Conservation (phyloP, 1,140 invertebrate genomes). For the Pentalonia nigronervosa region DNA sequence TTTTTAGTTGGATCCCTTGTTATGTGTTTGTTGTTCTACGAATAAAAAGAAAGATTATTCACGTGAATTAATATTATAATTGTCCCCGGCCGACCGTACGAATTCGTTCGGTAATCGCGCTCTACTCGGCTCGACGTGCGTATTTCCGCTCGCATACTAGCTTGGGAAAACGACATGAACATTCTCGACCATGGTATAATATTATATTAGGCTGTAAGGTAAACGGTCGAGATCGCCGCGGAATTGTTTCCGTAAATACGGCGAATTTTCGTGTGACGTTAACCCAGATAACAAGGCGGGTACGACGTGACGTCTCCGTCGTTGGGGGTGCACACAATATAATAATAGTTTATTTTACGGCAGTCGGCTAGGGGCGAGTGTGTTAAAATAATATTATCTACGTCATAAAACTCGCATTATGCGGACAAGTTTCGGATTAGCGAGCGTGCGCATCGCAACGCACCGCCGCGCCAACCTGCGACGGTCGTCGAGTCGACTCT, state of each 20-base stretch:
- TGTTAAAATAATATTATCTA: constrained; percentile 15
- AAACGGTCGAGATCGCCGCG: too few relatives aligned
- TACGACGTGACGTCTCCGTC: not conserved
- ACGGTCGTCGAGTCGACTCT: not conserved
- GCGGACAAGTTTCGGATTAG: not conserved
- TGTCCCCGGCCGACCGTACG: not conserved
- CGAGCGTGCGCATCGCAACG: not conserved
- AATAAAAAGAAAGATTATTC: not conserved
- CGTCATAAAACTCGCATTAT: constrained; percentile 5
- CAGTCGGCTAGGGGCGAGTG: not conserved
- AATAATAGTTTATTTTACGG: constrained; percentile 1
- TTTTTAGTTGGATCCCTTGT: too few relatives aligned
- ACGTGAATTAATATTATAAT: not conserved
- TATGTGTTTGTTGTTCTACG: too few relatives aligned
- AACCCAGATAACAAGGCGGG: not conserved
- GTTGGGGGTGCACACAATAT: not conserved
- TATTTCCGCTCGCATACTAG: not conserved
- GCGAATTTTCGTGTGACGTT: not conserved
- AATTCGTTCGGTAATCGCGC: not conserved
- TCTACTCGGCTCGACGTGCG: not conserved
- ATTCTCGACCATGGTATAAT: not conserved
- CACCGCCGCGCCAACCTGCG: too few relatives aligned
- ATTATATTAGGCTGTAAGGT: not conserved
- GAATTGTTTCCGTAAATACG: not conserved
- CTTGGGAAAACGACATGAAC: not conserved